Conservation (phyloP, 1,140 invertebrate species). For the Acromyrmex charruanus region DNA sequence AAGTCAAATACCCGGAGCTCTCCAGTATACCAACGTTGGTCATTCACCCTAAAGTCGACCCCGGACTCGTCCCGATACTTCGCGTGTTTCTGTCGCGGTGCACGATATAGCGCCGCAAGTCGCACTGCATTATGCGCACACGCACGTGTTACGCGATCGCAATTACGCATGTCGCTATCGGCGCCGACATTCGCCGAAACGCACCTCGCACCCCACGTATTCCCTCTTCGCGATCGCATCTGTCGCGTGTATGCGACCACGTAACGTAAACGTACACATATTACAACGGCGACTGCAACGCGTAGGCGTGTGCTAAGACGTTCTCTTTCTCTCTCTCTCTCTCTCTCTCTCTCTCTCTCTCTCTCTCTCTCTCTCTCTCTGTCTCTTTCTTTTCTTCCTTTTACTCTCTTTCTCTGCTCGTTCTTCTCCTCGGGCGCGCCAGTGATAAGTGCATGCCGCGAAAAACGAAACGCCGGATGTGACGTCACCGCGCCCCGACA, state of each 20-base stretch:
- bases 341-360: background rate
- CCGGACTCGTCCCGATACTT: slow-evolving; percentile 5
- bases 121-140: background rate
- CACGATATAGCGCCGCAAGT: background rate
- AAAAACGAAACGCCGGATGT: slow-evolving; percentile 82
- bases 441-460: slow-evolving; percentile 76
- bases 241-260: slow-evolving; percentile 17
- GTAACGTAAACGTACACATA: slow-evolving; percentile 15
- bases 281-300: slow-evolving; percentile 16
- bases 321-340: background rate
- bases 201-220: slow-evolving; percentile 29
- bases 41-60: slow-evolving; percentile 33
- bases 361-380: background rate
- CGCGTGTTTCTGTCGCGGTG: slow-evolving; percentile 21
- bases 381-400: background rate
- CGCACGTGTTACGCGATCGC: slow-evolving; percentile 20
- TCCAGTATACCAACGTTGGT: slow-evolving; percentile 25
- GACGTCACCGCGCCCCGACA: slow-evolving; percentile 75
- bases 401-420: background rate
- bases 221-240: slow-evolving; percentile 14
- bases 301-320: slow-evolving; percentile 66
- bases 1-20: slow-evolving; percentile 9
- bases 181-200: slow-evolving; percentile 40
- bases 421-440: slow-evolving; percentile 25
- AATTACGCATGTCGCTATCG: slow-evolving; percentile 50